phyloP scores from a whole-genome alignment of 2,797 vertebrate genomes.

The Erpetoichthys calabaricus region DNA sequence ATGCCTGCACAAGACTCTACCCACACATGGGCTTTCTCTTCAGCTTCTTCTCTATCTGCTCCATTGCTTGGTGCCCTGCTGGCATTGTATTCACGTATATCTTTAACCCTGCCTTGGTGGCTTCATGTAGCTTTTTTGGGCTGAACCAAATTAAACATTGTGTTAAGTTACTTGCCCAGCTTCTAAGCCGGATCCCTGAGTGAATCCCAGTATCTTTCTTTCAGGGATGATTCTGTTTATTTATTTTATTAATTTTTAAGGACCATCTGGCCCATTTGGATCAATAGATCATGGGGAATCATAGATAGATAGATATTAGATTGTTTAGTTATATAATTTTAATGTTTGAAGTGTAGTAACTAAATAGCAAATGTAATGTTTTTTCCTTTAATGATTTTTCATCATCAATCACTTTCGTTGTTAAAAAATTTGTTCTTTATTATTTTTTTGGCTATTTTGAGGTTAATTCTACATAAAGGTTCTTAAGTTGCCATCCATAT shows the following conservation, averaged over 20 bases:
- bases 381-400: conserved; percentile 26
- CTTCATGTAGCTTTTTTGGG: too few relatives aligned
- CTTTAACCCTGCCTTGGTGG: too few relatives aligned
- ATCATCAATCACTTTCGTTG: conserved; percentile 18
- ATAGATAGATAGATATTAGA: conserved; percentile 21
- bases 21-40: too few relatives aligned
- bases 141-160: too few relatives aligned
- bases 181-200: conserved; percentile 22
- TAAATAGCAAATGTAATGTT: conserved; percentile 19
- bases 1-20: too few relatives aligned
- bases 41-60: too few relatives aligned
- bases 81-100: too few relatives aligned
- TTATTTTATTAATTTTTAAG: conserved; percentile 19
- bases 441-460: too few relatives aligned
- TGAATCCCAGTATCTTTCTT: conserved; percentile 29
- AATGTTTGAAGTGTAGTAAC: background rate
- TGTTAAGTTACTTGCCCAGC: conserved; percentile 5
- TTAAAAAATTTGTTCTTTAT: conserved; percentile 18
- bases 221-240: conserved; percentile 25
- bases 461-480: too few relatives aligned
- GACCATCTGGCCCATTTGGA: too few relatives aligned
- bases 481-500: conserved; percentile 40
- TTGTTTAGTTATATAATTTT: conserved; percentile 17
- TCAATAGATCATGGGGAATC: conserved; percentile 13
- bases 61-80: too few relatives aligned